phyloP scores from a whole-genome alignment of 2,113 vertebrate genomes.

The Carettochelys insculpta region DNA sequence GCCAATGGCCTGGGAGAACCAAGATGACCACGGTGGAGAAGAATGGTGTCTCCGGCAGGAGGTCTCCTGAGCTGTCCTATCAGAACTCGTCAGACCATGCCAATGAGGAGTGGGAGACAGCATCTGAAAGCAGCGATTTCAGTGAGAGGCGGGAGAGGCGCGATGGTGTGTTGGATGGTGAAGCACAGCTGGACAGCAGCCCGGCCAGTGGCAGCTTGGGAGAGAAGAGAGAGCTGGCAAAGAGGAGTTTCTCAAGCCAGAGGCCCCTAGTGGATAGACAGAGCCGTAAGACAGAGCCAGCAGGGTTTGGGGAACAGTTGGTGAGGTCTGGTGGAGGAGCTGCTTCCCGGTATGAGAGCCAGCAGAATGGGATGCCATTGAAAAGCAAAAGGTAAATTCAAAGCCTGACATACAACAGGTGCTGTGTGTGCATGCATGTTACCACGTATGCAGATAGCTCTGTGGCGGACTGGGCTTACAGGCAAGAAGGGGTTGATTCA shows the following conservation, averaged over 20 bases:
- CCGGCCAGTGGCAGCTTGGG: slow-evolving; percentile 75
- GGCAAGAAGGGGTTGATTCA: neutral
- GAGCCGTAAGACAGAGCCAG: slow-evolving; percentile 89
- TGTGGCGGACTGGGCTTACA: neutral
- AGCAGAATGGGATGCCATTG: slow-evolving; percentile 85
- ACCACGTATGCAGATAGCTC: neutral
- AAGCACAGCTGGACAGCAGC: slow-evolving; percentile 78
- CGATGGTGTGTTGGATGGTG: slow-evolving; percentile 72
- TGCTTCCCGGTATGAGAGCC: slow-evolving; percentile 82
- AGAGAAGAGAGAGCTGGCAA: slow-evolving; percentile 94
- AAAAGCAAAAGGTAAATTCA: slow-evolving; percentile 86
- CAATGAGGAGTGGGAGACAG: slow-evolving; percentile 95
- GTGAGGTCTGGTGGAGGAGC: slow-evolving; percentile 77
- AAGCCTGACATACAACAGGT: neutral
- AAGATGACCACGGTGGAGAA: slow-evolving; percentile 80
- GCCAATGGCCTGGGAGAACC: slow-evolving; percentile 84
- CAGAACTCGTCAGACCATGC: slow-evolving; percentile 84
- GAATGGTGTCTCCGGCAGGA: slow-evolving; percentile 69
- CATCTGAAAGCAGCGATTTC: slow-evolving; percentile 95
- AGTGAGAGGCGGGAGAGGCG: slow-evolving; percentile 89
- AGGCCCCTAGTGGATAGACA: slow-evolving; percentile 92
- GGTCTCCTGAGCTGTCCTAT: slow-evolving; percentile 77
- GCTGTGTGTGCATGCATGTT: slow-evolving; percentile 25
- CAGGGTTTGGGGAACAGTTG: slow-evolving; percentile 83
- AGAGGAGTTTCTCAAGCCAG: slow-evolving; percentile 97